Base-by-base conservation (phyloP, 2,797 vertebrate genomes). In the Diceros bicornis region DNA sequence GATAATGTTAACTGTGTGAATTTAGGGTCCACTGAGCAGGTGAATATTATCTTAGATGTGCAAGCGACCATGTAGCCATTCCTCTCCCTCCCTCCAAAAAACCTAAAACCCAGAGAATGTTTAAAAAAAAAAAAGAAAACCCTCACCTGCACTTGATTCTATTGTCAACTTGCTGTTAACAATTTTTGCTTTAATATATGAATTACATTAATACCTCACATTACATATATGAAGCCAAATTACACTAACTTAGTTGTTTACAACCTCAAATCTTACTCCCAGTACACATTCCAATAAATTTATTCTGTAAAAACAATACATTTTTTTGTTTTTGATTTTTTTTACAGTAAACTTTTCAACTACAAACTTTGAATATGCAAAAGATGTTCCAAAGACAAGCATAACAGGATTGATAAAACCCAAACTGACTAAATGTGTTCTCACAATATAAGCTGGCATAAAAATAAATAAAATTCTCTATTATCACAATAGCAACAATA, bases 301-400 rank as follows among this genome's bases (percentile, higher is more conserved):
- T 99, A 99, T 99, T 99, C 99, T 99, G 99, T 99, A 99, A 99
- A 99, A 99, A 99, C 99, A 99, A 99, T 99, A 99, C 99, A 98
- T 98, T 99, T 99, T 99, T 99, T 99, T 98, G 97, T 98, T 98
- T 98, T 98, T 98, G 93, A 97, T 97, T 98, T 98, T 99, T 99
- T 99, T 99, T 99, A 99, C 99, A 99, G 98, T 98, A 99, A 99
- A 99, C 98, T 99, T 98, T 99, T 99, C 99, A 99, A 99, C 99
- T 99, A 99, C 99, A 99, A 99, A 99, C 99, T 98, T 99, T 98
- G 98, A 99, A 99, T 99, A 99, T 99, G 99, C 98, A 85, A 99
- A 99, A 99, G 98, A 99, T 99, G 98, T 99, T 99, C 98, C 98
- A 99, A 99, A 98, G 99, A 99, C 99, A 97, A 99, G 99, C 99